phyloP scores from a whole-genome alignment of 2,113 vertebrate genomes.

The Ailurus styani region DNA sequence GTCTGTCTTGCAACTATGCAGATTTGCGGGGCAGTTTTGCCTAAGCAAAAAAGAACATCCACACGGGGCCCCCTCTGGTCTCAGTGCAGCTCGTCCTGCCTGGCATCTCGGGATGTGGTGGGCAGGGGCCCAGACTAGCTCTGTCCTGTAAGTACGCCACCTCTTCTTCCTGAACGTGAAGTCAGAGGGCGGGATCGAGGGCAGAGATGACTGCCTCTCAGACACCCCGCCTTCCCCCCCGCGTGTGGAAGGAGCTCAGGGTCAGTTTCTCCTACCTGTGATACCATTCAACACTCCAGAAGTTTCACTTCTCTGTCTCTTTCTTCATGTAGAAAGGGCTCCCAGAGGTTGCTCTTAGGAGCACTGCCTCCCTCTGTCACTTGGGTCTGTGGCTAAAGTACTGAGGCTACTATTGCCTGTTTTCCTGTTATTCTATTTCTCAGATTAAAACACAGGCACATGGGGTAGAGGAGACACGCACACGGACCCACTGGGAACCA shows the following conservation, averaged over 20 bases:
- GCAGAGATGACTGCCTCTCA: not conserved
- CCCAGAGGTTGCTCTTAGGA: conserved; percentile 1
- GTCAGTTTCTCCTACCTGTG: not conserved
- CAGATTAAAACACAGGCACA: not conserved
- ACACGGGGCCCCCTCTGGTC: not conserved
- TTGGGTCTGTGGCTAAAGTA: not conserved
- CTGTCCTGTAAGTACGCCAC: too few relatives aligned
- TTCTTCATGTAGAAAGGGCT: not conserved
- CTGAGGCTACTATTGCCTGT: not conserved
- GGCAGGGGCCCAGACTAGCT: not conserved
- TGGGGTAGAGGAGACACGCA: not conserved
- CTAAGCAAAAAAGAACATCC: not conserved
- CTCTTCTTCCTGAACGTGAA: not conserved
- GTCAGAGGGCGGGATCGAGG: not conserved
- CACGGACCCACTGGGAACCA: not conserved
- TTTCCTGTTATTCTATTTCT: not conserved
- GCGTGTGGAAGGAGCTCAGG: rapidly evolving
- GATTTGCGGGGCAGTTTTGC: not conserved
- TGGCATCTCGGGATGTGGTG: not conserved
- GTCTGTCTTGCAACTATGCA: not conserved
- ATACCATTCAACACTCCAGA: not conserved
- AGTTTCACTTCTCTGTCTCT: not conserved
- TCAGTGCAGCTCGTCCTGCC: rapidly evolving
- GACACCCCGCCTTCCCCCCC: not conserved
- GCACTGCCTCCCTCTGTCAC: not conserved